Conservation (phyloP, 2,113 vertebrate genomes). For the Periophthalmus modestus region DNA sequence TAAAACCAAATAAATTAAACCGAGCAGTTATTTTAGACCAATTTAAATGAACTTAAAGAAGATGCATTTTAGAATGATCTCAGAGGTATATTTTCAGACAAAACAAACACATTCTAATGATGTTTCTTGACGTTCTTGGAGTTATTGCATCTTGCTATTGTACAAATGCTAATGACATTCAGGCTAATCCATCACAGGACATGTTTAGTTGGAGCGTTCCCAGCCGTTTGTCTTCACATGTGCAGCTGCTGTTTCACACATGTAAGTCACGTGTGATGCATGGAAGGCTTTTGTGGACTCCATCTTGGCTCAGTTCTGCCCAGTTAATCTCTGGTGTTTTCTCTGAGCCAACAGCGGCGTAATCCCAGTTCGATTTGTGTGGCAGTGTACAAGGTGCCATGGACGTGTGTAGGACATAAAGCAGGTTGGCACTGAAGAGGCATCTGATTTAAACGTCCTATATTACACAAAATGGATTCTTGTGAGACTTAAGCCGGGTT, state of each 20-base stretch:
- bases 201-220: neutral
- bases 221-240: neutral
- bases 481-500: no score
- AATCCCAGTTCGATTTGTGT: neutral
- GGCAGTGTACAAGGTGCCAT: neutral
- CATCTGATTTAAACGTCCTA: no score
- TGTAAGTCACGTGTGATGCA: neutral
- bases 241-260: neutral
- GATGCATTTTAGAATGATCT: neutral
- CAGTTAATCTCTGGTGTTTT: neutral
- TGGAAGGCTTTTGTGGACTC: neutral
- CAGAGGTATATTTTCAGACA: neutral
- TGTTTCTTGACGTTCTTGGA: conserved; percentile 8
- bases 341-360: neutral
- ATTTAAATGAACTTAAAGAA: no score
- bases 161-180: conserved; percentile 30
- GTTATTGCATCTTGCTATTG: conserved; percentile 28
- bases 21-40: neutral
- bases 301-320: neutral
- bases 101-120: neutral
- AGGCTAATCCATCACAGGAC: conserved; percentile 26
- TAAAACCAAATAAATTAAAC: no score
- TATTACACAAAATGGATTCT: no score
- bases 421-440: neutral
- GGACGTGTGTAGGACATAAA: neutral